Conservation (phyloP, 1,140 invertebrate genomes). For the Zaprionus taronus region DNA sequence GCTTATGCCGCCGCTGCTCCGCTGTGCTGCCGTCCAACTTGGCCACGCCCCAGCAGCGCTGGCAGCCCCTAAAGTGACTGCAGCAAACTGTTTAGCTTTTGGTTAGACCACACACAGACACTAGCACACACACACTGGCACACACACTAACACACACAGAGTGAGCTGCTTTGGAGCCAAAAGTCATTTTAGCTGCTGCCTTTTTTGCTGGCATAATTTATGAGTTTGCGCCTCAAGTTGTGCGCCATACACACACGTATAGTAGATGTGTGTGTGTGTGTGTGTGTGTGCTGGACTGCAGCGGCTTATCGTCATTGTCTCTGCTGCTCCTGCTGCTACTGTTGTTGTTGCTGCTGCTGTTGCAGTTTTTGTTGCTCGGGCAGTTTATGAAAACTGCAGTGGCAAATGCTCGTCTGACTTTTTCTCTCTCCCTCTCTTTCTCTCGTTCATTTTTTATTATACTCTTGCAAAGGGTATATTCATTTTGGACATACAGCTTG, state of each 20-base stretch:
- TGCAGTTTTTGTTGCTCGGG: slow-evolving; percentile 47
- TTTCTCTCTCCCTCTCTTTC: slow-evolving; percentile 22
- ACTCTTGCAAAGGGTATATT: background rate
- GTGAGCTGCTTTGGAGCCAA: slow-evolving; percentile 49
- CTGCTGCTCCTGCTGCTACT: slow-evolving; percentile 32
- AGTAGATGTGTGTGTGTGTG: background rate
- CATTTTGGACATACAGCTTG: background rate
- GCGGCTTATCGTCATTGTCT: slow-evolving; percentile 77
- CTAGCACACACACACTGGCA: slow-evolving; percentile 10
- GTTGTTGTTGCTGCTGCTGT: slow-evolving; percentile 25
- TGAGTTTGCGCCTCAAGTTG: slow-evolving; percentile 80
- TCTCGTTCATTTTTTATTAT: background rate
- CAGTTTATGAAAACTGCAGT: slow-evolving; percentile 80
- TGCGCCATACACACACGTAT: slow-evolving; percentile 51
- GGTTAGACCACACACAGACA: slow-evolving; percentile 32
- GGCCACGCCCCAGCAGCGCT: slow-evolving; percentile 58
- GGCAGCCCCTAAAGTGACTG: slow-evolving; percentile 63
- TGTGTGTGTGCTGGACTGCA: slow-evolving; percentile 33
- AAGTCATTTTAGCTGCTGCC: slow-evolving; percentile 69
- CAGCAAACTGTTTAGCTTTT: slow-evolving; percentile 77
- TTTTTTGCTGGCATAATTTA: slow-evolving; percentile 64
- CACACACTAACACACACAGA: background rate
- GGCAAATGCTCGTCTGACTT: slow-evolving; percentile 51
- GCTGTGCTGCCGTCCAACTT: slow-evolving; percentile 20
- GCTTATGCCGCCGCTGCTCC: slow-evolving; percentile 36